These are phyloP conservation scores for Ormyrus pomaceus DNA, from an alignment of 2,888 invertebrate genomes.

Conservation along the genomic window DNA sequence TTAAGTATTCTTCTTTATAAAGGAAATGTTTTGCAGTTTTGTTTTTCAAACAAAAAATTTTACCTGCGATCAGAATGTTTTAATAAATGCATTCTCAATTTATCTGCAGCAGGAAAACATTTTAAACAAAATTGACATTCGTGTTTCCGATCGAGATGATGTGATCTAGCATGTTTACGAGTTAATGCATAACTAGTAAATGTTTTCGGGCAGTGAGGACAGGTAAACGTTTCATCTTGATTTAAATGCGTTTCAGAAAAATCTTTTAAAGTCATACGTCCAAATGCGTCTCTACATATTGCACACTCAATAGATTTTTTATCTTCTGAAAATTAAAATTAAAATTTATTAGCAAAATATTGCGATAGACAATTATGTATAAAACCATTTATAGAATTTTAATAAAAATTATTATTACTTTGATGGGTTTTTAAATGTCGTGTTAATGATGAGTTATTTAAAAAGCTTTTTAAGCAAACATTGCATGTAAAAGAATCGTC, in stretches of 20 bases:
- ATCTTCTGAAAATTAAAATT: slow-evolving; percentile 71
- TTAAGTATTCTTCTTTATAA: background rate
- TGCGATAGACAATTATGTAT: too few species aligned
- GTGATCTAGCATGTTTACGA: slow-evolving; percentile 85
- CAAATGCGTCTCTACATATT: slow-evolving; percentile 83
- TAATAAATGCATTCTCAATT: slow-evolving; percentile 84
- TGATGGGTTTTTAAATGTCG: slow-evolving; percentile 84
- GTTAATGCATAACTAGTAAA: slow-evolving; percentile 84
- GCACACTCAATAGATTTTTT: slow-evolving; percentile 84
- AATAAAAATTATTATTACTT: slow-evolving; percentile 68
- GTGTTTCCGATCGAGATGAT: slow-evolving; percentile 83
- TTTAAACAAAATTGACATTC: slow-evolving; percentile 83
- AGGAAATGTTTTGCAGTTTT: too few species aligned
- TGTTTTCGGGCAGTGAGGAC: slow-evolving; percentile 81
- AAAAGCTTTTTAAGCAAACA: slow-evolving; percentile 81
- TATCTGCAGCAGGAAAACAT: slow-evolving; percentile 83
- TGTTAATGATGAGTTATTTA: slow-evolving; percentile 84
- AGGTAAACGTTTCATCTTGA: slow-evolving; percentile 81
- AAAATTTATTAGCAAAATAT: too few species aligned
- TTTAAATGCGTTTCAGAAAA: slow-evolving; percentile 82
- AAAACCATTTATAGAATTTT: background rate
- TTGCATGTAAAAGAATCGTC: slow-evolving; percentile 83
- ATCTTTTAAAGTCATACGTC: slow-evolving; percentile 80
- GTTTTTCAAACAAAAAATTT: too few species aligned
- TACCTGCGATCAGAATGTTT: slow-evolving; percentile 75